Base-by-base conservation (phyloP, 2,797 vertebrate genomes). In the Pogonophryne albipinna region DNA sequence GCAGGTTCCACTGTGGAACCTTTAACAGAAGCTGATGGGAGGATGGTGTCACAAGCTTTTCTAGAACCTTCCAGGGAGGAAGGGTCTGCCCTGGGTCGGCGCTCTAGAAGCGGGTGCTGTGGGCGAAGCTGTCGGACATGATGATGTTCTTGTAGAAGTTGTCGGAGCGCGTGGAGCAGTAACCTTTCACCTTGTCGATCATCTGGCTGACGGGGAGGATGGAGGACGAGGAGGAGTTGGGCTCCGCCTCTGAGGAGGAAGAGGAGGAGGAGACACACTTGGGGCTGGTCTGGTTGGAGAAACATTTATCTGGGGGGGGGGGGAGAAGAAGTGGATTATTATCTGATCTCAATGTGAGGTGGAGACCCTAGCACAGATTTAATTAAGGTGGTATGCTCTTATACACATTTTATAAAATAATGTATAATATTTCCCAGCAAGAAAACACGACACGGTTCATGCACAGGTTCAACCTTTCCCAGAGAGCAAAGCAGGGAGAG, bases 121-220 rank as follows among this genome's bases (percentile, higher is more conserved):
- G 93, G 89, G 95, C 95, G 76, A 98, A 98, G 64, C 96, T 95
- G 76, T 99, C 97, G 0, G 98, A 97, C 95, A 97, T 93, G 79
- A 99, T 97, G 89, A 98, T 97, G 88, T 98, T 99, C 94, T 98
- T 98, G 94, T 98, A 98, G 95, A 99, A 98, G 92, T 96, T 98
- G 88, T 99, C 96, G 0, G 97, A 97, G 87, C 95, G 97, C 9
- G 96, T 93, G 69, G 93, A 97, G 91, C 96, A 99, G 92, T 98
- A 99, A 74, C 95, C 97, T 82, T 97, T 97, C 80, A 98, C 97
- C 85, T 99, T 99, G 91, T 97, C 96, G 82, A 98, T 96, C 94
- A 98, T 97, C 87, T 99, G 97, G 85, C 98, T 97, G 83, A 97
- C 97, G 0, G 97, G 97, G 60, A 97, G 95, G 91, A 98, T 97